Base-by-base conservation (phyloP, 2,888 invertebrate species). In the Unio delphinus region DNA sequence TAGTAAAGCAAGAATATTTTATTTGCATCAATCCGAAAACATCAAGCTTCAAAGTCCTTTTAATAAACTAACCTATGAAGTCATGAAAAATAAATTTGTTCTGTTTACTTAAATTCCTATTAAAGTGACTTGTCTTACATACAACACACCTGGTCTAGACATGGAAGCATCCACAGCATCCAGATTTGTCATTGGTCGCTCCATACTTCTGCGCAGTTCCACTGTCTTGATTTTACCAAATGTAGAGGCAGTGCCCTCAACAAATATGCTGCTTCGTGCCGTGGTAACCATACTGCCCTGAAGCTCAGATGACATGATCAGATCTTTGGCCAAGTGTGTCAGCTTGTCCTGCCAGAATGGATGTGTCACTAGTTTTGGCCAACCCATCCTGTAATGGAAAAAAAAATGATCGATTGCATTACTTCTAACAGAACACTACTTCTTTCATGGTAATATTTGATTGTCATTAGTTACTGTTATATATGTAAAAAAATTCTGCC, bases 321-420 rank as follows among this genome's bases (percentile, higher is more conserved):
- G 74, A 62, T 88, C 88, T 68, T 85, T 84, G 26, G 87, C 83
- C 61, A 90, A 81, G 64, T 87, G 83, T 18, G 81, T 74, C 45
- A 90, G 80, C 23, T 80, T 78, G 11, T 86, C 88, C 70, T 89
- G 82, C 90, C 90, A 90, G 78, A 90, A 90, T 6, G 86, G 76
- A 73, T 90, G 90, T 26, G 78, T 83, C 23, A 89, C 86, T 59
- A 90, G 80, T n/a, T 85, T 86, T 23, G 83, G 83, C 90, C 90
- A 90, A 30, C 83, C 83, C 45, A 89, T 64, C 69, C 90, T 89
- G 73, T 20, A 75, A 54, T 28, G 11, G 11, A n/a, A 72, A 65
- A 59, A 18, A n/a, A 2, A n/a, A 23, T 55, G 34, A 34, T n/a
- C 45, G 15, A 11, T 28, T 62, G 62, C 55, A 55, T 8, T 55